A percentile compares a stretch with the other conserved stretches of the same genome.
Conservation (phyloP, 2,888 invertebrate species). For the Clepsis dumicolana region DNA sequence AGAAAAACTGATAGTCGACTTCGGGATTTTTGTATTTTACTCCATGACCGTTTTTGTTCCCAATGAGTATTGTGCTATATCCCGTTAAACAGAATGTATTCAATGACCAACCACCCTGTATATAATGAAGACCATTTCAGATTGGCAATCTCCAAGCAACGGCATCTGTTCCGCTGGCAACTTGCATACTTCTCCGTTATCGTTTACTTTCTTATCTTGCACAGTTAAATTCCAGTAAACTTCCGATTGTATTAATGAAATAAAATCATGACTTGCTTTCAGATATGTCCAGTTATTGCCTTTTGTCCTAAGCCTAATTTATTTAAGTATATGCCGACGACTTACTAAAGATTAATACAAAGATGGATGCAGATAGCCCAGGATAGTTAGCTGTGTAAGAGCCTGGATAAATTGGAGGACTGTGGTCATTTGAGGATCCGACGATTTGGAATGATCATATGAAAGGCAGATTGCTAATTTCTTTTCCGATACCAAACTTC, state of each 20-base stretch:
- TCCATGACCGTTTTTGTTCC: no score
- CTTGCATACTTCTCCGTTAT: not conserved
- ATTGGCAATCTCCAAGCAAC: not conserved
- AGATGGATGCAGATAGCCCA: not conserved
- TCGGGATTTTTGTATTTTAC: no score
- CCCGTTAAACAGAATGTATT: no score
- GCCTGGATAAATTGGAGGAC: no score
- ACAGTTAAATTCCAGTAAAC: slow-evolving; percentile 8
- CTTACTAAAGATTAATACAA: not conserved
- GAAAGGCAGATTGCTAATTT: no score
- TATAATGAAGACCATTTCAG: not conserved
- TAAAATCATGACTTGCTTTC: not conserved
- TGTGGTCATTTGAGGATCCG: no score
- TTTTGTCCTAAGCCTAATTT: not conserved
- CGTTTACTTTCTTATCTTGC: slow-evolving; percentile 3
- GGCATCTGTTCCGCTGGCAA: not conserved
- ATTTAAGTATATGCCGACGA: not conserved
- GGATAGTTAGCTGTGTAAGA: not conserved
- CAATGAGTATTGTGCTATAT: no score
- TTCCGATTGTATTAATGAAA: slow-evolving; percentile 7
- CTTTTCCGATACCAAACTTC: not conserved
- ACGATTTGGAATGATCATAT: no score
- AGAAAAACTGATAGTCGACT: no score
- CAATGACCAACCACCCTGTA: no score
- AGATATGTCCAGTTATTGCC: slow-evolving; percentile 1